Conservation (phyloP, 2,113 vertebrate genomes). For the Piprites chloris region DNA sequence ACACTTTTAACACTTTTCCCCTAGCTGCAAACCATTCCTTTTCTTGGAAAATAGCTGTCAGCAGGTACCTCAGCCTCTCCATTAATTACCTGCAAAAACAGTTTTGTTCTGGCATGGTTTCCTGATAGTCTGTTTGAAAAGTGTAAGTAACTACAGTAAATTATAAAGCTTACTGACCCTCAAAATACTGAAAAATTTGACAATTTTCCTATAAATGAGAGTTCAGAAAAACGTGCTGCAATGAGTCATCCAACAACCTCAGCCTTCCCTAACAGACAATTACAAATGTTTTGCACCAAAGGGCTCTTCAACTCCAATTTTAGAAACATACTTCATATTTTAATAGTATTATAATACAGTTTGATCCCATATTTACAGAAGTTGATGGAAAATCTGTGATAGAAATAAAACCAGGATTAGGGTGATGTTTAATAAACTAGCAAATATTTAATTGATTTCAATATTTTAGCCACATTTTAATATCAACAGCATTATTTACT, state of each 20-base stretch:
- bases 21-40: conserved; percentile 38
- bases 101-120: conserved; percentile 39
- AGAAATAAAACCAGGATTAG: neutral
- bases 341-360: neutral
- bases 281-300: neutral
- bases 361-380: neutral
- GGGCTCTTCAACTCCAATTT: neutral
- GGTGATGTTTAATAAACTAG: neutral
- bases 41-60: conserved; percentile 55
- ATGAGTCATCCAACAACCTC: neutral
- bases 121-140: conserved; percentile 27
- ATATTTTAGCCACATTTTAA: neutral
- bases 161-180: neutral
- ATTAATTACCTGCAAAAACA: conserved; percentile 30
- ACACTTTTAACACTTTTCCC: conserved; percentile 39
- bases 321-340: neutral
- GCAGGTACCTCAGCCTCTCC: conserved; percentile 35
- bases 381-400: neutral
- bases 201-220: neutral
- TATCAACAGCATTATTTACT: neutral
- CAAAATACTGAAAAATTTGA: neutral
- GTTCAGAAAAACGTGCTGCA: neutral
- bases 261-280: neutral
- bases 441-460: neutral
- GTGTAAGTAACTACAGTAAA: neutral